Evolutionary conservation across 2,797 vertebrate species (phyloP).

Genomic region (Bufotes viridis): DNA sequence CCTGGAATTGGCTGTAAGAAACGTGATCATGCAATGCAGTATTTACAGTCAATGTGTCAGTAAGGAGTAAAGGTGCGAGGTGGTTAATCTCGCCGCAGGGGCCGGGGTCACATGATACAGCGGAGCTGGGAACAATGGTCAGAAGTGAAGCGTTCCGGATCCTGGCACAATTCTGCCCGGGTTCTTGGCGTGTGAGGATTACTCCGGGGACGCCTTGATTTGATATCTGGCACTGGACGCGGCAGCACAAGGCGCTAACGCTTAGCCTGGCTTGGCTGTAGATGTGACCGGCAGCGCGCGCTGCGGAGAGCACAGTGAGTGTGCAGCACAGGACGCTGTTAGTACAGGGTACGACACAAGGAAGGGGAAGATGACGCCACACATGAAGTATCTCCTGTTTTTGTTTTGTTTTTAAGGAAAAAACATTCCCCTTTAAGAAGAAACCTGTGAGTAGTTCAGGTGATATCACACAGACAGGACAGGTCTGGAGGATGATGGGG

Average conservation of each 20-base stretch:
- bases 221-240: not conserved
- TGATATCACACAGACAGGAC: not conserved
- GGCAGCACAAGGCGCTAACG: not conserved
- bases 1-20: not conserved
- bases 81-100: not conserved
- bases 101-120: constrained; percentile 1
- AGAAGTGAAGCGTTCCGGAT: not conserved
- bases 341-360: constrained; percentile 54
- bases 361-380: constrained; percentile 67
- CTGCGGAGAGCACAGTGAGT: not conserved
- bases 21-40: not conserved
- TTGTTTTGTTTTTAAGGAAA: constrained; percentile 41
- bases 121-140: not conserved
- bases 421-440: not conserved
- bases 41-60: not conserved
- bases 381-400: constrained; percentile 98
- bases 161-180: not conserved
- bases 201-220: not conserved
- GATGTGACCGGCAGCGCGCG: constrained; percentile 6
- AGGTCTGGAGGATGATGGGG: not conserved
- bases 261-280: not conserved
- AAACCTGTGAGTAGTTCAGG: not conserved
- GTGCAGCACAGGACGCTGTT: not conserved
- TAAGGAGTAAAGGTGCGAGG: not conserved
- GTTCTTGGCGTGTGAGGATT: no score